Percentiles rank a stretch among this genome's conserved stretches.
Conservation (phyloP, 2,888 invertebrate genomes). For the Theretra japonica region DNA sequence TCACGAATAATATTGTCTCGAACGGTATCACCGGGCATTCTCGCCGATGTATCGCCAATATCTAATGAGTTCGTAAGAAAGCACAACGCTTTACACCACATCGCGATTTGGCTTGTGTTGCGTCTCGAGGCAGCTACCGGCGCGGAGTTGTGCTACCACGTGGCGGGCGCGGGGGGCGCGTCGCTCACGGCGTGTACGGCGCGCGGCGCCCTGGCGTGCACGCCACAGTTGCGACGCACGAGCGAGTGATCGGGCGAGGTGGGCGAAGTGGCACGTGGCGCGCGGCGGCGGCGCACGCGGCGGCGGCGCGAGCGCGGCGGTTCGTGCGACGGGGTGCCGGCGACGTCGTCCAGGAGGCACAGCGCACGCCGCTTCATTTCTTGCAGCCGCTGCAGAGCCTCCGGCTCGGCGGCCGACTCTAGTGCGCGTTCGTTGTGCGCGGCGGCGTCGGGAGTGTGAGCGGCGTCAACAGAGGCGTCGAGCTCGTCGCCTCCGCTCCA, state of each 20-base stretch:
- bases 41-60: no score
- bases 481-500: constrained; percentile 17
- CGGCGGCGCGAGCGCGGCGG: constrained; percentile 1
- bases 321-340: constrained; percentile 25
- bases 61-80: no score
- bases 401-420: no score
- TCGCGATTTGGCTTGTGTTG: background rate
- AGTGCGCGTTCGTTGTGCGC: background rate
- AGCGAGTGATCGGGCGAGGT: background rate
- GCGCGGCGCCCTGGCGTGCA: constrained; percentile 15
- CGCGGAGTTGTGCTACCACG: background rate
- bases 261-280: constrained; percentile 20
- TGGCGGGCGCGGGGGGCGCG: constrained; percentile 28
- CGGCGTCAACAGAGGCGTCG: constrained; percentile 20
- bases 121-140: no score
- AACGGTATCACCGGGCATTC: no score
- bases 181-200: background rate
- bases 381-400: no score
- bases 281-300: constrained; percentile 25
- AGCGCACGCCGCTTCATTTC: constrained; percentile 18
- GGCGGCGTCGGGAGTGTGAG: constrained; percentile 19
- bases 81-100: background rate
- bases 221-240: constrained; percentile 3
- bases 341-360: constrained; percentile 24
- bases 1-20: no score